These are phyloP conservation scores for Caradrina clavipalpis DNA, from an alignment of 2,888 invertebrate genomes.

Conservation along the genomic window DNA sequence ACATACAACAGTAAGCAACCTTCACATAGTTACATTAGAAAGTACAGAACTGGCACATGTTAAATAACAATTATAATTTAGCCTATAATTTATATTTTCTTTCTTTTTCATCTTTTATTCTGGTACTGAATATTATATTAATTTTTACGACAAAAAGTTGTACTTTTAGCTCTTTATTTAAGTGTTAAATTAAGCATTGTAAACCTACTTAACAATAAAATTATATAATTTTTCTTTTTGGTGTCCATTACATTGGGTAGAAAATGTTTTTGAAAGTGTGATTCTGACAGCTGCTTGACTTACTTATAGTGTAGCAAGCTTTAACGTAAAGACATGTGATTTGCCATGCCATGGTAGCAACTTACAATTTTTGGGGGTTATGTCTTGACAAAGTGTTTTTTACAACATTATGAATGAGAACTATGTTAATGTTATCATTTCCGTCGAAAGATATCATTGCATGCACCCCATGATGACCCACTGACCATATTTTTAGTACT, in stretches of 20 bases:
- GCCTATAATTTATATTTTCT: background rate
- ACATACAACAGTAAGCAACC: background rate
- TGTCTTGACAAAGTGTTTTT: background rate
- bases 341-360: slow-evolving; percentile 26
- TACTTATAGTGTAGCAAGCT: background rate
- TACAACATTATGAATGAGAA: slow-evolving; percentile 15
- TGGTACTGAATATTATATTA: no score
- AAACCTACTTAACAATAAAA: background rate
- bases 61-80: no score
- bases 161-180: no score
- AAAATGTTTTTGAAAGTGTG: background rate
- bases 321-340: slow-evolving; percentile 35
- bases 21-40: slow-evolving; percentile 25
- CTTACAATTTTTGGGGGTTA: slow-evolving; percentile 42
- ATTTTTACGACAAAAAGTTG: no score
- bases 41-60: slow-evolving; percentile 11
- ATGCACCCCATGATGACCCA: background rate
- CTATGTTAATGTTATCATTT: slow-evolving; percentile 9
- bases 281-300: slow-evolving; percentile 26
- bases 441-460: background rate
- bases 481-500: background rate
- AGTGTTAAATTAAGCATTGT: no score
- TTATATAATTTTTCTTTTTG: no score
- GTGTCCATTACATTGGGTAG: background rate
- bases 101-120: no score